A percentile compares a stretch with the other conserved stretches of the same genome.
Conservation (phyloP, 2,888 invertebrate species). For the Esperia sulphurella region DNA sequence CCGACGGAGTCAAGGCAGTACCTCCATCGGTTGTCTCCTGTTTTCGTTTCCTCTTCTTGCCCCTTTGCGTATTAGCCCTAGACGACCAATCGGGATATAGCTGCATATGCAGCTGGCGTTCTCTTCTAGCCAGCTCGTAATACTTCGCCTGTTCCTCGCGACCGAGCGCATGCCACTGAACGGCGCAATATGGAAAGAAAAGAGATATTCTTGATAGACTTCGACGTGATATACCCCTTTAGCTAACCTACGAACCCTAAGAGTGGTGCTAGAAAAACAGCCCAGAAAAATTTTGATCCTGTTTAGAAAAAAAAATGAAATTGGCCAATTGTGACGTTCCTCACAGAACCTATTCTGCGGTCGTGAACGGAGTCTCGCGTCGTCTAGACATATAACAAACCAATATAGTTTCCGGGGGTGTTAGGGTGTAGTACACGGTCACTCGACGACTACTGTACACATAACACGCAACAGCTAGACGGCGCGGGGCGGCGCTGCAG, state of each 20-base stretch:
- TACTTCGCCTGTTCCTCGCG: slow-evolving; percentile 99
- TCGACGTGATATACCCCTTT: slow-evolving; percentile 54
- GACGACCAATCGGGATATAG: slow-evolving; percentile 99
- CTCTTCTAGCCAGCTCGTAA: slow-evolving; percentile 99
- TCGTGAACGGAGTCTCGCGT: slow-evolving; percentile 59
- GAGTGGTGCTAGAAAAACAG: slow-evolving; percentile 85
- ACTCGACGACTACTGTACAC: slow-evolving; percentile 78
- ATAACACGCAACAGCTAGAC: slow-evolving; percentile 64
- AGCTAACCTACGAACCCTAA: neutral
- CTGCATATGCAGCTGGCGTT: slow-evolving; percentile 99
- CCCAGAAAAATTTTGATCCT: slow-evolving; percentile 71
- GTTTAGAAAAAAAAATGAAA: slow-evolving; percentile 54
- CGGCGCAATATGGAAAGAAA: slow-evolving; percentile 77
- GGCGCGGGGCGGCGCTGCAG: slow-evolving; percentile 36
- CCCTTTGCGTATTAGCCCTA: slow-evolving; percentile 99
- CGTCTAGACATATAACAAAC: slow-evolving; percentile 75
- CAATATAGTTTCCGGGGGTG: slow-evolving; percentile 76
- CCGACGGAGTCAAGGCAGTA: slow-evolving; percentile 82
- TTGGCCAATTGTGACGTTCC: slow-evolving; percentile 76
- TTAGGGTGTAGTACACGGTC: slow-evolving; percentile 67
- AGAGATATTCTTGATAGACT: slow-evolving; percentile 60
- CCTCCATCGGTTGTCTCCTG: slow-evolving; percentile 98
- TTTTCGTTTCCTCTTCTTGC: slow-evolving; percentile 99
- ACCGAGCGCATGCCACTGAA: slow-evolving; percentile 99
- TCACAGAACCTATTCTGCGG: slow-evolving; percentile 80